Conservation (phyloP, 2,113 vertebrate species). For the Delphinapterus leucas region DNA sequence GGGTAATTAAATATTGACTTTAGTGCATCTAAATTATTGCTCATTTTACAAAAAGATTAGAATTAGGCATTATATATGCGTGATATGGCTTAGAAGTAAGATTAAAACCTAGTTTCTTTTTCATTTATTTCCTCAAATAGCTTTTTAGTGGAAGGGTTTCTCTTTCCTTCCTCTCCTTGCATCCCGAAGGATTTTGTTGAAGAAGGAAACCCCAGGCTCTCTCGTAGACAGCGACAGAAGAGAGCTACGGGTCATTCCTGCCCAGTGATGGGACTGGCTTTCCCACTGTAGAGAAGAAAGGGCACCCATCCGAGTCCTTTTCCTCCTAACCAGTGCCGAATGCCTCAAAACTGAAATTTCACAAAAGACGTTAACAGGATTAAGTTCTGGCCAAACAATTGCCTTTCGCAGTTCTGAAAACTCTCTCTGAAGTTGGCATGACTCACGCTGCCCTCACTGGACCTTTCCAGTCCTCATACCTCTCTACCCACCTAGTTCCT, state of each 20-base stretch:
- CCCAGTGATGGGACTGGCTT: neutral
- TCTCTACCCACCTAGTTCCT: neutral
- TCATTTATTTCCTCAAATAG: neutral
- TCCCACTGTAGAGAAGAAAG: neutral
- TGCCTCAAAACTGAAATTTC: neutral
- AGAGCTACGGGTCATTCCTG: neutral
- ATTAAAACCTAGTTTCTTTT: constrained; percentile 46
- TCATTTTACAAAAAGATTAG: constrained; percentile 50
- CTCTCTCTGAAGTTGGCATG: neutral
- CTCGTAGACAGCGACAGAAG: neutral
- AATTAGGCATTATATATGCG: neutral
- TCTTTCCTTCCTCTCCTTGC: neutral
- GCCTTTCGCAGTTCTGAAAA: neutral
- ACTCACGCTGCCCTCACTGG: neutral
- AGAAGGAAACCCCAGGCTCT: neutral
- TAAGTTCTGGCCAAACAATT: neutral
- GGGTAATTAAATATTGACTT: constrained; percentile 62
- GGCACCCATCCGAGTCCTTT: neutral
- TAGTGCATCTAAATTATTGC: constrained; percentile 36
- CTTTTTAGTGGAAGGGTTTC: neutral
- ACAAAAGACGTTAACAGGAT: neutral
- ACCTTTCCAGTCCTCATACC: neutral
- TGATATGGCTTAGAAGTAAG: constrained; percentile 21
- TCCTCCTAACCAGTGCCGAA: neutral
- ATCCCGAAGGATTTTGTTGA: neutral